Conservation (phyloP, 2,113 vertebrate genomes). For the Lasiurus cinereus region DNA sequence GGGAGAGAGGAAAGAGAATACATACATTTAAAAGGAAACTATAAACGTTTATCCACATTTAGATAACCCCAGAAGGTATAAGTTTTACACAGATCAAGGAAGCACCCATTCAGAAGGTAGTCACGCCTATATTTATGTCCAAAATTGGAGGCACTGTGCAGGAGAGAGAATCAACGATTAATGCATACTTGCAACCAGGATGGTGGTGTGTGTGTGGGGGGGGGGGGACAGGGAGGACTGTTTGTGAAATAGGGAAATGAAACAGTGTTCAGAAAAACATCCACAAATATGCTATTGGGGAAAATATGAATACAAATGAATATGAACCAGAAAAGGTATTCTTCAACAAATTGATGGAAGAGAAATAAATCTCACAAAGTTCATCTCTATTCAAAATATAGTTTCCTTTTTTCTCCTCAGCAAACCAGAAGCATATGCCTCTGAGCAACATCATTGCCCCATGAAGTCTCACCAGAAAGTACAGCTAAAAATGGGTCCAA, state of each 20-base stretch:
- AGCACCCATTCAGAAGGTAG: constrained; percentile 32
- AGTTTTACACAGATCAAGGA: constrained; percentile 35
- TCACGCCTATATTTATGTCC: constrained; percentile 44
- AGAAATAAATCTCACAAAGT: constrained; percentile 52
- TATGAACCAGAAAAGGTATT: constrained; percentile 43
- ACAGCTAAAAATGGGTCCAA: constrained; percentile 12
- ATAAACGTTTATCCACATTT: constrained; percentile 60
- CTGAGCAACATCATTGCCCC: constrained; percentile 13
- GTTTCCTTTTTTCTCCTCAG: background rate
- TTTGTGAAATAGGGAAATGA: background rate
- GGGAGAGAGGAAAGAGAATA: constrained; percentile 42
- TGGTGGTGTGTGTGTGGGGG: too few species aligned
- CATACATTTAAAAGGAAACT: constrained; percentile 55
- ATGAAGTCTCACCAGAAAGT: constrained; percentile 14
- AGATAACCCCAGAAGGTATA: constrained; percentile 51
- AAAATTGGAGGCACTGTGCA: constrained; percentile 56
- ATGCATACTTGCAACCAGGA: background rate
- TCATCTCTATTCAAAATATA: constrained; percentile 54
- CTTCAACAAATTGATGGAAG: constrained; percentile 27
- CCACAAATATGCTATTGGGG: background rate
- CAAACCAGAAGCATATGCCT: constrained; percentile 43
- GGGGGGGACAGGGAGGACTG: background rate
- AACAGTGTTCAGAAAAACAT: constrained; percentile 38
- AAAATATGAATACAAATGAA: constrained; percentile 51
- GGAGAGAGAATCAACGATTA: constrained; percentile 9